Conservation (phyloP, 2,113 vertebrate species). For the Patagioenas fasciata region DNA sequence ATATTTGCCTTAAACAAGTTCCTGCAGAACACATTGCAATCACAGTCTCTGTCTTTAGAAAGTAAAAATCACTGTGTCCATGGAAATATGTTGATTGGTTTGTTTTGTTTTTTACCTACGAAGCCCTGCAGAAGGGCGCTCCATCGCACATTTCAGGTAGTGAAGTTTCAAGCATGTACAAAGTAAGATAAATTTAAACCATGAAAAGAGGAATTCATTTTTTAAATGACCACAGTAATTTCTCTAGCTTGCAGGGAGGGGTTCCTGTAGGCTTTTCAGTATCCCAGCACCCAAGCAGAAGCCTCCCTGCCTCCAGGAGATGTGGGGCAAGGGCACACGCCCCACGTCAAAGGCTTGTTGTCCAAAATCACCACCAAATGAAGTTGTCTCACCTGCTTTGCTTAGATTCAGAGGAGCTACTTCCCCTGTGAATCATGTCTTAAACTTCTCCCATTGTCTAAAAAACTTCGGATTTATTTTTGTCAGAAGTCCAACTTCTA, state of each 20-base stretch:
- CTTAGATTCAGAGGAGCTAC: neutral
- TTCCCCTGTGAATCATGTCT: neutral
- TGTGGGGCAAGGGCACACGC: neutral
- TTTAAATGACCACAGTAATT: neutral
- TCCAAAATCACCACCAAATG: neutral
- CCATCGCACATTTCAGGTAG: neutral
- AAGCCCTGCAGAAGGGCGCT: neutral
- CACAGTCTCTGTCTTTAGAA: neutral
- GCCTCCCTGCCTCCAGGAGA: neutral
- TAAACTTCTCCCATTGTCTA: neutral
- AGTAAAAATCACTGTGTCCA: neutral
- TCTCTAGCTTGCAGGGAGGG: neutral
- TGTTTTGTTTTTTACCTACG: neutral
- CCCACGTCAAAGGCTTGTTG: neutral
- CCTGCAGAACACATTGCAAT: neutral
- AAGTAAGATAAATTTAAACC: neutral
- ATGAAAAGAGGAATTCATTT: neutral
- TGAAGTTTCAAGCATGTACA: neutral
- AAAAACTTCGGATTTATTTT: neutral
- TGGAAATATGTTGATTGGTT: accelerated
- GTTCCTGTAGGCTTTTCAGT: neutral
- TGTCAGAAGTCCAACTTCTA: neutral
- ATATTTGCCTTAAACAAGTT: neutral
- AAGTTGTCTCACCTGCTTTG: neutral
- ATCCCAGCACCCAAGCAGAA: neutral